These are phyloP conservation scores for Nasonovia ribisnigri DNA, from an alignment of 2,888 invertebrate genomes.

Conservation along the genomic window DNA sequence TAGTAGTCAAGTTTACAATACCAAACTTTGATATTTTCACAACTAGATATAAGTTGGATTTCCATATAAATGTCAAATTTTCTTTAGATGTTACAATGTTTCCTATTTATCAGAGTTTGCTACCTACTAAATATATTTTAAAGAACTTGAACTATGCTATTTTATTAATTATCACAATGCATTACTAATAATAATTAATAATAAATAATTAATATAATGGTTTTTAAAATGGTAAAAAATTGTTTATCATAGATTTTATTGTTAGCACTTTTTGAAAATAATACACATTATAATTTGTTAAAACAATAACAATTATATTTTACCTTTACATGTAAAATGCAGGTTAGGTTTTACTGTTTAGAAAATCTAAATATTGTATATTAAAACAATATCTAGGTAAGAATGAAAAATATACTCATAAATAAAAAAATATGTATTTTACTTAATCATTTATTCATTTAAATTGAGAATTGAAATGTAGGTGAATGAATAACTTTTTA, in stretches of 20 bases:
- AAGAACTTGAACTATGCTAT: not conserved
- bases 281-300: not conserved
- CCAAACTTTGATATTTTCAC: not conserved
- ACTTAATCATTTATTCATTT: not conserved
- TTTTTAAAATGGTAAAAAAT: not conserved
- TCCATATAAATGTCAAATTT: not conserved
- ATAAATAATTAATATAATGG: not conserved
- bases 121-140: not conserved
- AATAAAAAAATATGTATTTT: not conserved
- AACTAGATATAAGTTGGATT: not conserved
- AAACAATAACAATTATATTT: not conserved
- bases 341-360: not conserved
- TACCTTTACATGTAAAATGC: not conserved
- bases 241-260: not conserved
- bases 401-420: not conserved
- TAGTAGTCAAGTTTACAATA: not conserved
- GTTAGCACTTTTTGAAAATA: not conserved
- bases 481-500: not conserved
- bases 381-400: not conserved
- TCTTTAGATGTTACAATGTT: not conserved
- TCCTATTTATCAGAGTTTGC: not conserved
- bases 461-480: not conserved
- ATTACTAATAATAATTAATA: not conserved
- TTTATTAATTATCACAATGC: not conserved
- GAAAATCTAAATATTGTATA: not conserved